Evolutionary conservation across 2,113 vertebrate species (phyloP), one percentile per base, ranked within the genome.

Genomic region (Sorex araneus): DNA sequence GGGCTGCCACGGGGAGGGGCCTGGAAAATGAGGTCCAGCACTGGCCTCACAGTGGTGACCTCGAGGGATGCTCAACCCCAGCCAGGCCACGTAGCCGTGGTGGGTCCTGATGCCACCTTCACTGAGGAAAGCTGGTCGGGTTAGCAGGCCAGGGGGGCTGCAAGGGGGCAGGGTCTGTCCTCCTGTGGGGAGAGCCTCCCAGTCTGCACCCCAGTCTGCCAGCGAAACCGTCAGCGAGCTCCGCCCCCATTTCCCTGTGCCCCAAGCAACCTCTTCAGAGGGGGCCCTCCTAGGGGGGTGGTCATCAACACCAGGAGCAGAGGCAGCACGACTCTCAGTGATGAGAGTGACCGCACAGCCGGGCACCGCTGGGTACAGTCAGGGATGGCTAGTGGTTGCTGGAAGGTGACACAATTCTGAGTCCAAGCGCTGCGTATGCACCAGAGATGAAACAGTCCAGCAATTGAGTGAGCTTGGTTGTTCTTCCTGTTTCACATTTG

Each of bases 51-150:
- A 47, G 66, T 30, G 3, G 76, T 47, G 84, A 89, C 87, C 92
- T 84, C 81, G 6, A 43, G 69, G 76, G 63, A 47, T 30, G n/a
- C 32, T 75, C 54, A 54, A 4, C 18, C 12, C 18, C 54, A 54
- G 54, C 54, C 54, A 16, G 54, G 54, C 13, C 15, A 12, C 18
- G 12, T 54, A 19, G 54, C 54, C 15, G 54, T 15, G 13, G 9
- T 54, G 54, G 54, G 54, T 15, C 54, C 54, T 15, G 54, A 12
- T 54, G 54, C 54, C 54, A 54, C 15, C 54, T 57, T 93, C 81
- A 74, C 90, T 90, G 88, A 64, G 70, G 70, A 89, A 93, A 18
- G 84, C 88, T 84, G 91, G 95, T 86, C 89, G 75, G 88, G 54
- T 28, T 0, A 47, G 92, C 82, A 74, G 70, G 30, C 0, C 0